A percentile compares a stretch with the other conserved stretches of the same genome.
Evolutionary conservation across 2,797 vertebrate genomes (phyloP).

Genomic region (Saxicola maurus): DNA sequence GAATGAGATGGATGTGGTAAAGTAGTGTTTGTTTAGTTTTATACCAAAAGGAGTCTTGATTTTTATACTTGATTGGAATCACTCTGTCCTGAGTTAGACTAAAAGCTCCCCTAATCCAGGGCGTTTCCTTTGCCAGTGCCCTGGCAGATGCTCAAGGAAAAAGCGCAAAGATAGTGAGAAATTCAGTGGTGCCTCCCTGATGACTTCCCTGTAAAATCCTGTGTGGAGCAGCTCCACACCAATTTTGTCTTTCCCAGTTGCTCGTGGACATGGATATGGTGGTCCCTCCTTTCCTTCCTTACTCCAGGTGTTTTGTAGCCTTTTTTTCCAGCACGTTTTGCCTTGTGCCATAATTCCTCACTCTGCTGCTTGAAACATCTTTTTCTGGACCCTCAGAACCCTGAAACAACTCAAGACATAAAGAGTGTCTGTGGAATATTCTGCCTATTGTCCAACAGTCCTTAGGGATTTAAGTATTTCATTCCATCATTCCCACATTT

Average conservation of each 20-base stretch:
- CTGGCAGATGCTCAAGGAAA: not conserved
- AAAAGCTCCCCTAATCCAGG: not conserved
- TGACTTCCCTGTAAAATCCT: not conserved
- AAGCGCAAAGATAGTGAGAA: not conserved
- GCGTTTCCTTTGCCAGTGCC: not conserved
- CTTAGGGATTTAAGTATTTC: not conserved
- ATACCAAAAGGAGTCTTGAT: not conserved
- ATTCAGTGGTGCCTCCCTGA: not conserved
- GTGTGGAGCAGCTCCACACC: not conserved
- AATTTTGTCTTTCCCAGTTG: not conserved
- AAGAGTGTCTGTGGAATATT: not conserved
- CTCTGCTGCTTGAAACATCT: not conserved
- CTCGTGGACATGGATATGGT: not conserved
- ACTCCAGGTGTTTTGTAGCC: not conserved
- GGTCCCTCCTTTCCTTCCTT: not conserved
- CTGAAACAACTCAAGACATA: no score
- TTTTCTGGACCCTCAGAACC: not conserved
- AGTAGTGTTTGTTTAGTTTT: not conserved
- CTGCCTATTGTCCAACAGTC: accelerated
- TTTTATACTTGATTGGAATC: not conserved
- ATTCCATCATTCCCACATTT: not conserved
- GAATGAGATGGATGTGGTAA: not conserved
- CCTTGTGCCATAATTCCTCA: not conserved
- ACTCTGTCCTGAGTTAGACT: not conserved
- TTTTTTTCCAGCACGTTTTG: not conserved